phyloP scores from a whole-genome alignment of 2,797 vertebrate species.

The Antrozous pallidus region DNA sequence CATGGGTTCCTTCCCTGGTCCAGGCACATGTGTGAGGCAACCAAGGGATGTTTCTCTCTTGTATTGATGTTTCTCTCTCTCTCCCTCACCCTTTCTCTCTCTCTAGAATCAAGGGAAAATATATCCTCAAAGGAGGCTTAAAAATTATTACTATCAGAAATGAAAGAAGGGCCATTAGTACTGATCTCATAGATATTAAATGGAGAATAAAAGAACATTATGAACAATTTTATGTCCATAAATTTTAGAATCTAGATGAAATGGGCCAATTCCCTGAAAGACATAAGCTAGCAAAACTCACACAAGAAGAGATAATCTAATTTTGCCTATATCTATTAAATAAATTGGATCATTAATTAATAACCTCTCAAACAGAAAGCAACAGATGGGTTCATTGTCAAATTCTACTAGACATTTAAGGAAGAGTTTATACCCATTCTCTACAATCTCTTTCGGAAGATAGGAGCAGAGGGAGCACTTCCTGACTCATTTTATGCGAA shows the following conservation, averaged over 20 bases:
- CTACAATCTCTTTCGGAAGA: neutral
- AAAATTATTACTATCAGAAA: neutral
- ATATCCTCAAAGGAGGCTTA: no score
- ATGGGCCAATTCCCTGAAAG: neutral
- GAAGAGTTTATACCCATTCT: neutral
- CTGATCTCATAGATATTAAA: neutral
- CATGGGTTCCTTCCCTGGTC: no score
- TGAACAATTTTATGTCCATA: neutral
- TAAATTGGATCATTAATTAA: neutral
- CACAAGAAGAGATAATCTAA: neutral
- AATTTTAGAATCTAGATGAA: neutral
- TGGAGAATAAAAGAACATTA: neutral
- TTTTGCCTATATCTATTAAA: neutral
- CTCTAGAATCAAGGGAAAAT: no score
- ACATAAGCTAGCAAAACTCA: neutral
- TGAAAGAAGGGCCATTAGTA: neutral
- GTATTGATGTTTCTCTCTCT: no score
- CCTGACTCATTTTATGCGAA: neutral
- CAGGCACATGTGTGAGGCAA: no score
- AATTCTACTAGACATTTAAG: neutral
- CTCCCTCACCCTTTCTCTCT: no score
- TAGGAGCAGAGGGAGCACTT: neutral
- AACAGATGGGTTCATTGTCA: neutral
- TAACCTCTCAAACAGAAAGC: neutral
- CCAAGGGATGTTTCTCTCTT: no score